phyloP scores from a whole-genome alignment of 2,113 vertebrate genomes.

The Cichladusa arquata region DNA sequence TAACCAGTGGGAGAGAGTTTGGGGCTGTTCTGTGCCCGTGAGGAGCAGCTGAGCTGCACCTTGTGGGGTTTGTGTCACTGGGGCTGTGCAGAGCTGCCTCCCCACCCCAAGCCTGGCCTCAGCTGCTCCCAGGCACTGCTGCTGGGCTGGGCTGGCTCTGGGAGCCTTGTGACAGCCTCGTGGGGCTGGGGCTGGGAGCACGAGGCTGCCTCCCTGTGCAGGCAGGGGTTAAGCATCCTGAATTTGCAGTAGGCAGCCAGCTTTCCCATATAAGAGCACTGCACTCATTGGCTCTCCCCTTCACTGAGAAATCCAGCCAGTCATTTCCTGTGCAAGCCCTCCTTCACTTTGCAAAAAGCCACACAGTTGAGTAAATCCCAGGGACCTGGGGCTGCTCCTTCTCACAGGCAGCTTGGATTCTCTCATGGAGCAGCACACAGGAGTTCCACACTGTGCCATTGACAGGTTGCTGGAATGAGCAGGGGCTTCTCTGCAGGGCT shows the following conservation, averaged over 20 bases:
- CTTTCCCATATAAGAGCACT: slow-evolving; percentile 62
- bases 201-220: background rate
- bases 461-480: background rate
- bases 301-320: background rate
- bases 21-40: background rate
- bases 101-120: background rate
- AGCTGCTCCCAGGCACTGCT: accelerated
- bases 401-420: background rate
- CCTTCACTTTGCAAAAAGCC: background rate
- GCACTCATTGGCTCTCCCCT: slow-evolving; percentile 46
- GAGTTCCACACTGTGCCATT: accelerated
- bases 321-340: slow-evolving; percentile 46
- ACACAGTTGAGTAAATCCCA: background rate
- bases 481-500: background rate
- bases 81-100: background rate
- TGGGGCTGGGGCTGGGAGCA: background rate
- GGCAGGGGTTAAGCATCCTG: slow-evolving; percentile 31
- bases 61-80: accelerated
- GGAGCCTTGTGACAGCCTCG: background rate
- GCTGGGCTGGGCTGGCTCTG: background rate
- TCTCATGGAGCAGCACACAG: background rate
- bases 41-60: background rate
- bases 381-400: background rate
- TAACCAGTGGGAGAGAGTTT: background rate
- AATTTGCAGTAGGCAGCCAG: background rate